Conservation (phyloP, 2,888 invertebrate species). For the Amorpha juglandis region DNA sequence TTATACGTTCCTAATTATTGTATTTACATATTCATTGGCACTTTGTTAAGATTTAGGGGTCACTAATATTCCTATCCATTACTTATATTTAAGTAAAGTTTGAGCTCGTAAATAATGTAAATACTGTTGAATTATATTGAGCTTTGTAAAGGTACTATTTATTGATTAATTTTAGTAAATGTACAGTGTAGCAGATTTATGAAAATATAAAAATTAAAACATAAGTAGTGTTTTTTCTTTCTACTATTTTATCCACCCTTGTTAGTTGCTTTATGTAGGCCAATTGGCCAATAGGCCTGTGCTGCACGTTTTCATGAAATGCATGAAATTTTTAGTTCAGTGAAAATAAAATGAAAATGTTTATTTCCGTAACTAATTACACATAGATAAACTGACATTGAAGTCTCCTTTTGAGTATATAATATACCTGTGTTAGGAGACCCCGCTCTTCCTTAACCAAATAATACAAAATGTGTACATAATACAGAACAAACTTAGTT, state of each 20-base stretch:
- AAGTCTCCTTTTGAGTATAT: too few relatives aligned
- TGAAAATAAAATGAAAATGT: too few relatives aligned
- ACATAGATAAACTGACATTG: too few relatives aligned
- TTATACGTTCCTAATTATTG: constrained; percentile 22
- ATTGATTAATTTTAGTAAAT: constrained; percentile 61
- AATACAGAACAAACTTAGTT: too few relatives aligned
- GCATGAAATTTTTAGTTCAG: too few relatives aligned
- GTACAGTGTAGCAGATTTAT: constrained; percentile 50
- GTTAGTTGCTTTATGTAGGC: too few relatives aligned
- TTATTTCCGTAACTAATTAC: too few relatives aligned
- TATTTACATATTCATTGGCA: constrained; percentile 25
- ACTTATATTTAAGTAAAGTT: constrained; percentile 35
- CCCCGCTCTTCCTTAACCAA: too few relatives aligned
- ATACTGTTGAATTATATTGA: constrained; percentile 64
- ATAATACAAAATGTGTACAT: too few relatives aligned
- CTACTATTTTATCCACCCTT: background rate
- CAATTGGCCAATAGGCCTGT: too few relatives aligned
- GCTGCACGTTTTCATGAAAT: too few relatives aligned
- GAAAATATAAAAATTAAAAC: constrained; percentile 45
- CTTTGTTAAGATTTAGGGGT: constrained; percentile 23
- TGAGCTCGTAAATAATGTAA: constrained; percentile 52
- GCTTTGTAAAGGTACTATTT: constrained; percentile 71
- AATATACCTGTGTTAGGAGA: too few relatives aligned
- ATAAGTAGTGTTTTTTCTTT: constrained; percentile 16
- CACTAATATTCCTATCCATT: constrained; percentile 66